Evolutionary conservation across 2,888 invertebrate species (phyloP).

Genomic region (Drosophila paranaensis): DNA sequence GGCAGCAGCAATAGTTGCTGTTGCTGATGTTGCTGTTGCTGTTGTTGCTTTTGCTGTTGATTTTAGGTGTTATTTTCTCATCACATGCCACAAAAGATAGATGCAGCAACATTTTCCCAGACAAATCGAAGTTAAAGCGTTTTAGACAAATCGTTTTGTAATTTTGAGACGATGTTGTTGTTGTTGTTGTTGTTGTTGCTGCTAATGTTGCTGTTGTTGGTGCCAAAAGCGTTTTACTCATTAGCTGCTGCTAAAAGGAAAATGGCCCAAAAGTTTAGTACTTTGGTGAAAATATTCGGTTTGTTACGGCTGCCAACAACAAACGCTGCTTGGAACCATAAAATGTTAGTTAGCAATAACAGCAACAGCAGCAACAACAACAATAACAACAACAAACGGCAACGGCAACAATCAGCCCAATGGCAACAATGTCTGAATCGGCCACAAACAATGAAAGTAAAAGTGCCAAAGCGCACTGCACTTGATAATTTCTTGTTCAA

Average conservation of each 20-base stretch:
- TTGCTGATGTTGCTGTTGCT: conserved; percentile 2
- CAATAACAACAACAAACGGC: conserved; percentile 16
- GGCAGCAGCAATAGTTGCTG: conserved; percentile 1
- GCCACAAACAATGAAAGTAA: conserved; percentile 69
- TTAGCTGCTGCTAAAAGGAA: conserved; percentile 74
- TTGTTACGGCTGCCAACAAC: conserved; percentile 10
- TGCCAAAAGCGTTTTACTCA: conserved; percentile 69
- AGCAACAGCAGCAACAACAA: background rate
- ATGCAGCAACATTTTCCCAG: conserved; percentile 72
- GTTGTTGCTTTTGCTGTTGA: conserved; percentile 22
- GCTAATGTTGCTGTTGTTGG: conserved; percentile 18
- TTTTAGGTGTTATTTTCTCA: conserved; percentile 53
- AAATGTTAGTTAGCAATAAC: conserved; percentile 60
- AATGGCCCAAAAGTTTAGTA: conserved; percentile 45
- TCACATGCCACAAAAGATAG: conserved; percentile 54
- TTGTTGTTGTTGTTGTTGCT: conserved; percentile 15
- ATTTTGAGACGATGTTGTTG: conserved; percentile 50
- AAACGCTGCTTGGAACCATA: conserved; percentile 26
- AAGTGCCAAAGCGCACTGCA: conserved; percentile 72
- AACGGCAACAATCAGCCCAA: conserved; percentile 27
- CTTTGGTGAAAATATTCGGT: conserved; percentile 59
- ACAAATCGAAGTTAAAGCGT: conserved; percentile 58
- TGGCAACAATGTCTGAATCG: conserved; percentile 50
- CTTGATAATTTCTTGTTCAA: conserved; percentile 77
- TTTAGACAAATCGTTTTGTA: conserved; percentile 72